Evolutionary conservation across 2,797 vertebrate genomes (phyloP).

Genomic region (Characodon lateralis): DNA sequence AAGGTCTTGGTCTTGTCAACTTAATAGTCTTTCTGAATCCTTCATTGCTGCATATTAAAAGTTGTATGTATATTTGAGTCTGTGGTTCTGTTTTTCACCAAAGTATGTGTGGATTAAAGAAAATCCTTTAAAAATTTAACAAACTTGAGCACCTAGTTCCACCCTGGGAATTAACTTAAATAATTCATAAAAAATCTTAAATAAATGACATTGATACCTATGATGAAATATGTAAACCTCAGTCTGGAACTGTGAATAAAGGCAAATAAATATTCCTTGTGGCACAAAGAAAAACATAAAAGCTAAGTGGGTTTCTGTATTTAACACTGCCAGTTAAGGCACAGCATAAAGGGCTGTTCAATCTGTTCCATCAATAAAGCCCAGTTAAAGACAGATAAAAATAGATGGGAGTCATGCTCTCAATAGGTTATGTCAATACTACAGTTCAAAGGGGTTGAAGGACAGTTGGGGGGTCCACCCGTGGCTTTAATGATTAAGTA

Average conservation of each 20-base stretch:
- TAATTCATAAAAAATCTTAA: background rate
- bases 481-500: constrained; percentile 27
- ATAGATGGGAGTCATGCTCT: constrained; percentile 43
- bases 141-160: background rate
- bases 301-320: background rate
- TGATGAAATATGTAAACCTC: background rate
- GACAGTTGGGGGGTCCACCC: constrained; percentile 11
- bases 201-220: background rate
- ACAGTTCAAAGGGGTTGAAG: background rate
- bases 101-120: background rate
- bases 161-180: background rate
- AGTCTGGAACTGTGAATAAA: background rate
- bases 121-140: background rate
- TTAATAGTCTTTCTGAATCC: no score
- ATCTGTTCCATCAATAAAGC: constrained; percentile 1
- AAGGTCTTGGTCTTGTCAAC: no score
- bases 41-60: no score
- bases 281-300: background rate
- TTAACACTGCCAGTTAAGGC: background rate
- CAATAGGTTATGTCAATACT: constrained; percentile 23
- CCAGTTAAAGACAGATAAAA: constrained; percentile 41
- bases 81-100: background rate
- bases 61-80: no score
- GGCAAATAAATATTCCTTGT: background rate
- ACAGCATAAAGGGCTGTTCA: constrained; percentile 6